Base-by-base conservation (phyloP, 1,140 invertebrate genomes). In the Amphibalanus amphitrite region DNA sequence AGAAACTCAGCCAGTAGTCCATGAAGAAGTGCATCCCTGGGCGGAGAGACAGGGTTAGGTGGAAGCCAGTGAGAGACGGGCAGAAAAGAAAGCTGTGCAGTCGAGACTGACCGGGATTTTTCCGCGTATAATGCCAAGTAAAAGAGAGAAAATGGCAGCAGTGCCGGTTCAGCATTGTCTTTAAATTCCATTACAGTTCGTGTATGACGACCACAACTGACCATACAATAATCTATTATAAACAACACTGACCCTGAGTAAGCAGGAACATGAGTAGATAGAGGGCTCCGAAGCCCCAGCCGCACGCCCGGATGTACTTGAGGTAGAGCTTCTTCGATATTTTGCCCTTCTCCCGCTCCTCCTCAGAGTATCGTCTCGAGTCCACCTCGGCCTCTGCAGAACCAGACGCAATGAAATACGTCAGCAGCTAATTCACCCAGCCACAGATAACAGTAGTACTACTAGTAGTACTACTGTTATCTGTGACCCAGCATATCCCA, bases 1-100 rank as follows among this genome's bases (percentile, higher is more conserved):
- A 88, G n/a, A 79, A 76, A 73, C 83, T 83, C 38, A 88, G 77
- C 85, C 86, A 88, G 74, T 86, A 81, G 79, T 87, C 86, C 65
- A 84, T 85, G 74, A 82, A 83, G 40, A 88, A 83, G 72, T 84
- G 80, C 70, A 86, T 76, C 72, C 79, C 79, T 79, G 87, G 86
- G 71, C 81, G 80, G 72, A 86, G 74, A 68, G 85, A 25, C 30
- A 13, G 40, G 6, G 69, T 4, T 33, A 6, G 64, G 25, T 20
- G 10, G 40, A 25, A 23, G 71, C 30, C 26, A 8, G 17, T 4
- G 33, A 71, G 71, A 65, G 26, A 3, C 26, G 69, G 20, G 0
- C 3, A 71, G 30, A 71, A 25, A 30, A 26, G 17, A 38, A 8
- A 29, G 20, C 3, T 3, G 4, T 29, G 47, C 6, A 3, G 47